Evolutionary conservation across 2,113 vertebrate genomes (phyloP), one percentile per base, ranked within the genome.

Genomic region (Notarius quadriscutis): DNA sequence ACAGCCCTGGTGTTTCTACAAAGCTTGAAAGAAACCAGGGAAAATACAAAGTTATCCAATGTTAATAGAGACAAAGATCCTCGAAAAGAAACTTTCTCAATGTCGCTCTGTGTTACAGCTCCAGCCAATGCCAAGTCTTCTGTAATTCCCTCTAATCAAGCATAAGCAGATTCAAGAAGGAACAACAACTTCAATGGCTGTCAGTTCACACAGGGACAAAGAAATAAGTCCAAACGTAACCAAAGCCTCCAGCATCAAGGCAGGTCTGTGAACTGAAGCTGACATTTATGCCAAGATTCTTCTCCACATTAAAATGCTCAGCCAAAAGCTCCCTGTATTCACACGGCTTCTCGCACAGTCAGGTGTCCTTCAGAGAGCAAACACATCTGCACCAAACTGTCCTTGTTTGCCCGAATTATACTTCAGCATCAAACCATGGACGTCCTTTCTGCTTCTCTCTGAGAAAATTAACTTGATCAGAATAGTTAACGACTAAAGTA

Each of bases 261-360:
- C 80, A 51, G 81, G 63, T 15, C 75, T 72, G 75, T 87, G 69
- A 57, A 34, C 85, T 51, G 78, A 6, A 63, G 77, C 86, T 89
- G 78, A 90, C 87, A 89, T 92, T 90, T 89, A 90, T 87, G 86
- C 81, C 67, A 50, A 62, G 87, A 86, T 84, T 80, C 69, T 84
- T 74, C 81, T 69, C 48, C 71, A 85, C 80, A 83, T 55, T 74
- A 83, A 88, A 22, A 58, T 80, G 75, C 53, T 67, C 48, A 81
- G 82, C 69, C 91, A 86, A 87, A 86, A 84, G 81, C 87, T 88
- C 81, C 34, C 81, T 85, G 79, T 87, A 83, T 87, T 84, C 81
- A 85, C 80, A 81, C 74, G 85, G 90, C 88, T 88, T 87, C 83
- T 82, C 86, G 75, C 62, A 72, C 71, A 86, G 85, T 77, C 65